Evolutionary conservation across 2,113 vertebrate genomes (phyloP), one percentile per base, ranked within the genome.

Genomic region (Antechinus stuartii): DNA sequence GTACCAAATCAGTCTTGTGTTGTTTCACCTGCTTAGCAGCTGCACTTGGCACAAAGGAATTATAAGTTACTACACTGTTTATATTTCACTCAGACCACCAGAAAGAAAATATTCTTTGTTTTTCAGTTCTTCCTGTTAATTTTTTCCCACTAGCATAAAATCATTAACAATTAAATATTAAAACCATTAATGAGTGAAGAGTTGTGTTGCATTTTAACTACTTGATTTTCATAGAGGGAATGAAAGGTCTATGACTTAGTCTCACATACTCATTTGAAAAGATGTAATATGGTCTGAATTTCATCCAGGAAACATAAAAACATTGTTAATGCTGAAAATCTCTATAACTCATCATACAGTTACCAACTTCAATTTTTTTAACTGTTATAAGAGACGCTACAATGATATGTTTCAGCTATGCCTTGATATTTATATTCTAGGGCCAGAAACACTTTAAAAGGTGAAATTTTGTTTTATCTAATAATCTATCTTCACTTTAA

Each of bases 21-120:
- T 0, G 49, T 6, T 7, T 91, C 95, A 97, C 97, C 98, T 96
- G 97, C 93, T 98, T 97, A 91, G 91, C 91, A 94, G 95, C 93
- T 96, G 90, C 93, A 95, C 97, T 93, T 97, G 95, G 97, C 97
- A 98, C 98, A 98, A 98, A 98, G 97, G 97, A 98, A 97, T 98
- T 96, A 97, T 97, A 97, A 98, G 52, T 96, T 52, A 49, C 91
- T 96, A 94, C 61, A 94, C 54, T 93, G 94, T 92, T 98, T 97
- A 98, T 95, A 93, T 93, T 93, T 91, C 89, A 98, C 11, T 55
- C 1, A 23, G 92, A 97, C 57, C 96, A 53, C 95, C 91, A 95
- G 54, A 55, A 91, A 95, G 12, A 89, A 95, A 96, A 95, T 49
- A 42, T 42, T 92, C 12, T 93, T 91, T 93, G 90, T 91, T 56